phyloP scores from a whole-genome alignment of 1,140 invertebrate genomes.

The Homarus americanus region DNA sequence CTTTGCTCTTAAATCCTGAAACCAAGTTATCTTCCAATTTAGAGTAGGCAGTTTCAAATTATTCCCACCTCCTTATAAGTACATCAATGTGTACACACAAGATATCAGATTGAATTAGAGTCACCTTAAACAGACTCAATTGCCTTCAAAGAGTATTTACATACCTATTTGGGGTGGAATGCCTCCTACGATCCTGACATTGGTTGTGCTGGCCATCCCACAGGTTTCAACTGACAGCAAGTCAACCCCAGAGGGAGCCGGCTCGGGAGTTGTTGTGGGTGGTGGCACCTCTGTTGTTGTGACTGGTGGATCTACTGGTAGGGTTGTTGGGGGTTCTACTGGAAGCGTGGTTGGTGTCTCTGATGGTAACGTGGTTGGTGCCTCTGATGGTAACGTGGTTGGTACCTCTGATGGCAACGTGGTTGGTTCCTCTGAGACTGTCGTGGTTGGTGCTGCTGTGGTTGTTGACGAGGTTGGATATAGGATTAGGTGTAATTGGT shows the following conservation, averaged over 20 bases:
- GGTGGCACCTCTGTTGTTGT: neutral
- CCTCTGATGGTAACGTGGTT: neutral
- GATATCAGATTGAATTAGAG: no score
- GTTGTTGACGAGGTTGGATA: neutral
- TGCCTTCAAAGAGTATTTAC: neutral
- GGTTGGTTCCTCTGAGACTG: neutral
- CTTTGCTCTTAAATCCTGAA: no score
- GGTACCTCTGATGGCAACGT: neutral
- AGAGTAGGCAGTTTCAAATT: no score
- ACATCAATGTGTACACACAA: no score
- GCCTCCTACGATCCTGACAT: conserved; percentile 44
- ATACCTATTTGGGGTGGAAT: conserved; percentile 11
- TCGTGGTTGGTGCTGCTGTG: neutral
- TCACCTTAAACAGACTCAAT: no score
- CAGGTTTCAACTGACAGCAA: conserved; percentile 22
- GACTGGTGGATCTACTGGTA: no score
- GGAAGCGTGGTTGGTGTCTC: neutral
- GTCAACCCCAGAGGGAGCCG: neutral
- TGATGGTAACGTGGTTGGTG: neutral
- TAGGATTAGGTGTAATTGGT: neutral
- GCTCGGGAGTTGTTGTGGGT: neutral
- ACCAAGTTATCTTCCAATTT: no score
- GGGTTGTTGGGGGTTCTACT: neutral
- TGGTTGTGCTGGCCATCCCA: neutral
- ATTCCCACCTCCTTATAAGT: no score